phyloP scores from a whole-genome alignment of 1,140 invertebrate genomes.

The Trypoxylus dichotomus region DNA sequence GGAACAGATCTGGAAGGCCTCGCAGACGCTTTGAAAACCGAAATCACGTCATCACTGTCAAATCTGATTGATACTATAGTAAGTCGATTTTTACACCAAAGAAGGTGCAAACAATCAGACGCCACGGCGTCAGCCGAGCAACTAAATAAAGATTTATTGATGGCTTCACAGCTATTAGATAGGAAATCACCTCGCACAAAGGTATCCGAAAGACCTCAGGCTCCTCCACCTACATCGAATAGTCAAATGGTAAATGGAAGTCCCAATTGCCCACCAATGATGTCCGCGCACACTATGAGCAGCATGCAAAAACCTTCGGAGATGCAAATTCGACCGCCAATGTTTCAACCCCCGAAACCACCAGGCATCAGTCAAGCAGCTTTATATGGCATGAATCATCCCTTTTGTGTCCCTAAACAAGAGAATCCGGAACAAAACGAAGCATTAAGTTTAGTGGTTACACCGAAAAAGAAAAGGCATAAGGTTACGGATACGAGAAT shows the following conservation, averaged over 20 bases:
- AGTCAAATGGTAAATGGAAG: constrained; percentile 51
- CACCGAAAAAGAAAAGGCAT: constrained; percentile 93
- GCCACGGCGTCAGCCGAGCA: constrained; percentile 75
- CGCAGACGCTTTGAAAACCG: constrained; percentile 85
- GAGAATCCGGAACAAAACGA: constrained; percentile 89
- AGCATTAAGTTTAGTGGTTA: constrained; percentile 88
- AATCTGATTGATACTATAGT: constrained; percentile 89
- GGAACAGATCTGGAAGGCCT: constrained; percentile 81
- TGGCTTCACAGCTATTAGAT: constrained; percentile 78
- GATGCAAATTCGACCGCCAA: constrained; percentile 61
- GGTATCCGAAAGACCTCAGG: constrained; percentile 68
- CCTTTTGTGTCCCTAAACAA: constrained; percentile 64
- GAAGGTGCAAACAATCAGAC: constrained; percentile 75
- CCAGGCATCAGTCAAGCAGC: constrained; percentile 68
- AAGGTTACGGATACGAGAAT: constrained; percentile 96
- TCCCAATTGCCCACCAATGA: constrained; percentile 44
- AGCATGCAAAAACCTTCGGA: constrained; percentile 70
- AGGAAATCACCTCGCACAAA: constrained; percentile 81
- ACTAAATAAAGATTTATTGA: constrained; percentile 78
- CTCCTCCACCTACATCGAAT: constrained; percentile 53
- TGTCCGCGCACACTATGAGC: constrained; percentile 48
- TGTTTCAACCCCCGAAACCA: constrained; percentile 80
- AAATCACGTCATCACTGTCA: constrained; percentile 81
- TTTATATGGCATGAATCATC: constrained; percentile 67
- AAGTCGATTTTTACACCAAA: constrained; percentile 79